Percentiles rank a stretch among this genome's conserved stretches.
Conservation (phyloP, 2,797 vertebrate genomes). For the Rhabdophis nuchalis region DNA sequence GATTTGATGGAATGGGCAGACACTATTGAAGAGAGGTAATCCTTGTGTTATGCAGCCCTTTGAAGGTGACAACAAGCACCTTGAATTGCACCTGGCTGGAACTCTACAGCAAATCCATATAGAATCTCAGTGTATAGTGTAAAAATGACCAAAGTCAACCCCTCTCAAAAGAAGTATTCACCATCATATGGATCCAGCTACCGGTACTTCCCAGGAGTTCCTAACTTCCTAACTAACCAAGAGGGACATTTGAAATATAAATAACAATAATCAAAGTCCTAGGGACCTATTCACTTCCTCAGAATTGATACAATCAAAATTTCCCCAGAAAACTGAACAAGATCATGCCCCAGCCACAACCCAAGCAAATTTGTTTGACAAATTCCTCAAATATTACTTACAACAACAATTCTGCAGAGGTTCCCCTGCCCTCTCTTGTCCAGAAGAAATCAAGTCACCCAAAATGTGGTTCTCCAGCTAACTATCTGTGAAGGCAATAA, state of each 20-base stretch:
- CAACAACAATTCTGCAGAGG: neutral
- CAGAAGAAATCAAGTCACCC: neutral
- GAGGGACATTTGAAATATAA: neutral
- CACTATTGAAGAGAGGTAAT: neutral
- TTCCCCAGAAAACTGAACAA: neutral
- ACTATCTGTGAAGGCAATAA: neutral
- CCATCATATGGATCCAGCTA: neutral
- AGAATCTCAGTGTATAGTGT: neutral
- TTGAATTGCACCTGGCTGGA: neutral
- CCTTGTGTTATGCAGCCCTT: neutral
- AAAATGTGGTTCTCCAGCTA: neutral
- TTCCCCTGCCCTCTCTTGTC: neutral
- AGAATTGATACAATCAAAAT: neutral
- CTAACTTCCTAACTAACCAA: neutral
- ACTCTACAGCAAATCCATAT: neutral
- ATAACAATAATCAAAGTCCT: neutral
- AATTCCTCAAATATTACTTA: neutral
- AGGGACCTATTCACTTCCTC: neutral
- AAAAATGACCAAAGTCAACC: neutral
- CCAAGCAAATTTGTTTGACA: neutral
- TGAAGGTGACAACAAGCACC: neutral
- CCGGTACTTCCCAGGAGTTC: neutral
- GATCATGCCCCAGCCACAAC: neutral
- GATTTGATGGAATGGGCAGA: neutral
- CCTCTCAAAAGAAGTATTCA: neutral